Evolutionary conservation across 1,140 invertebrate species (phyloP), one percentile per base, ranked within the genome.

Genomic region (Hydropsyche tenuis): DNA sequence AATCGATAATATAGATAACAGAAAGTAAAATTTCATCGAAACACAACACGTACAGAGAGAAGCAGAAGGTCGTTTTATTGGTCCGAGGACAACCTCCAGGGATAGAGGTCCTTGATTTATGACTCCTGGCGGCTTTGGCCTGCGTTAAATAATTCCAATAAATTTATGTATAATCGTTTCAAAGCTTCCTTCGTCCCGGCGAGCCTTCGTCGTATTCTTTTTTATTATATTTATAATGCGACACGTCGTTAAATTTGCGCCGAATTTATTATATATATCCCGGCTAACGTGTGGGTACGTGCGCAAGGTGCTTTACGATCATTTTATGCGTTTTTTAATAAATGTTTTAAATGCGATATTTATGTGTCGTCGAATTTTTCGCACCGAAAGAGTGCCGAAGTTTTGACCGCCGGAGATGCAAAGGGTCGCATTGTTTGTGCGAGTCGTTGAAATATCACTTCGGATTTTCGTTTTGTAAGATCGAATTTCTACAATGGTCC

Each of bases 81-180:
- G 18, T 37, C 48, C 16, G 48, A 53, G 48, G 48, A 53, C 48
- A 53, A 16, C 16, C 20, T 20, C 48, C 20, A 20, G 20, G 45
- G 48, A 16, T 53, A 16, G 48, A 20, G 48, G 48, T 20, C 7
- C n/a, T 16, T 53, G 48, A 53, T 53, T 53, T 53, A 53, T 53
- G 48, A 16, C 48, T 20, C 16, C 48, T 53, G 48, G 48, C 48
- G 48, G 48, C 48, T 53, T 53, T 53, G 48, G 48, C 48, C 16
- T 16, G 48, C 48, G 48, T 53, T 53, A 53, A 53, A 53, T 53
- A 53, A 53, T 53, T 53, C 48, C 48, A 53, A 53, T 53, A 53
- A 53, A 53, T 53, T 53, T 53, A 53, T 20, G 48, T 53, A 53
- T 53, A 53, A 53, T 53, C 48, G 48, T 53, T 53, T 53, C 48